A percentile compares a stretch with the other conserved stretches of the same genome.
These are phyloP conservation scores for Drosophila multiciliata DNA, from an alignment of 2,888 invertebrate species.

Conservation along the genomic window DNA sequence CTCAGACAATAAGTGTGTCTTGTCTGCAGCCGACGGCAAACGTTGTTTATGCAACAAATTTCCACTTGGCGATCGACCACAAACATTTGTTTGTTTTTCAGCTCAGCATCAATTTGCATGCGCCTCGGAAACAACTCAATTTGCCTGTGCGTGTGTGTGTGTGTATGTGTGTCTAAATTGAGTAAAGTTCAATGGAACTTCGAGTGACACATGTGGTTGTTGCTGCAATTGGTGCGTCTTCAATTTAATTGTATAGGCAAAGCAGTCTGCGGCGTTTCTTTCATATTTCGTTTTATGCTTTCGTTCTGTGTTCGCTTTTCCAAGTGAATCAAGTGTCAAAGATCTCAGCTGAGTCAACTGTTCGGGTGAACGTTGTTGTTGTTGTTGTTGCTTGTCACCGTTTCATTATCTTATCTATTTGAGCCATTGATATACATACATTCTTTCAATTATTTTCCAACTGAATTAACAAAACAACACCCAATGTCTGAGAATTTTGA, in stretches of 20 bases:
- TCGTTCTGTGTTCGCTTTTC: conserved; percentile 2
- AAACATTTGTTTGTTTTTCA: conserved; percentile 68
- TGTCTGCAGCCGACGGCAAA: conserved; percentile 17
- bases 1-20: conserved; percentile 49
- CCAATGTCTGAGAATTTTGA: conserved; percentile 3
- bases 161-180: conserved; percentile 12
- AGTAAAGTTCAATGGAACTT: conserved; percentile 73
- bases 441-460: neutral
- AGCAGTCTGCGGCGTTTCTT: conserved; percentile 29
- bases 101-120: conserved; percentile 57
- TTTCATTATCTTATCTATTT: conserved; percentile 54
- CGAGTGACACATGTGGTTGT: conserved; percentile 65
- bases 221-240: conserved; percentile 47
- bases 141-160: conserved; percentile 24
- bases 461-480: conserved; percentile 16
- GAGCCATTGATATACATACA: conserved; percentile 16
- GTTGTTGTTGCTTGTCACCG: conserved; percentile 19
- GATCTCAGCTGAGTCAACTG: conserved; percentile 49
- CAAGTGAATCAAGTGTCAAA: conserved; percentile 17
- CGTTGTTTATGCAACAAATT: conserved; percentile 77
- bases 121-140: conserved; percentile 50
- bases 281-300: conserved; percentile 25
- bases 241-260: conserved; percentile 57
- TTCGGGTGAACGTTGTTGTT: neutral
- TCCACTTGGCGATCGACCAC: conserved; percentile 54